Evolutionary conservation across 64 coral and sea anemone genomes (phyloP).

Genomic region (Pocillopora verrucosa): DNA sequence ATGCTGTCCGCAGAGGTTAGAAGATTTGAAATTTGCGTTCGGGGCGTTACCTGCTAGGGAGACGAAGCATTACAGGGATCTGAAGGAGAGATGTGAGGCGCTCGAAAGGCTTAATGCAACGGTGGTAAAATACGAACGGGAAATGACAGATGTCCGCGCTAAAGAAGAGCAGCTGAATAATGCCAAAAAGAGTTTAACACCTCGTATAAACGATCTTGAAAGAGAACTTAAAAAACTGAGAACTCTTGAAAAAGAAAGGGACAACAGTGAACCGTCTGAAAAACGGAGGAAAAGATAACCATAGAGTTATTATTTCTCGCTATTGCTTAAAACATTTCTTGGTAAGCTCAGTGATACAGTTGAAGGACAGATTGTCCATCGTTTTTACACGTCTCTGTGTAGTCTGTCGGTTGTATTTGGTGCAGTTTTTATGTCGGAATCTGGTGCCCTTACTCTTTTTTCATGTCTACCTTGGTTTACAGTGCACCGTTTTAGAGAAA

Average conservation of each 20-base stretch:
- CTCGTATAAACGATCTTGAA: conserved; percentile 64
- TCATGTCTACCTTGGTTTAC: too few relatives aligned
- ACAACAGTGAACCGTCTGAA: conserved; percentile 37
- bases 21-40: conserved; percentile 58
- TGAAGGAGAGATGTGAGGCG: conserved; percentile 11
- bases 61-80: conserved; percentile 17
- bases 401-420: too few relatives aligned
- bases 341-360: background rate
- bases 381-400: too few relatives aligned
- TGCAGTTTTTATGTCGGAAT: too few relatives aligned
- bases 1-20: conserved; percentile 49
- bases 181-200: conserved; percentile 35
- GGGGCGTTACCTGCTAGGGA: conserved; percentile 68
- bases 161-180: conserved; percentile 61
- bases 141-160: background rate
- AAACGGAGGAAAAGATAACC: conserved; percentile 57
- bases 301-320: background rate
- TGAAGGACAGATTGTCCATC: too few relatives aligned
- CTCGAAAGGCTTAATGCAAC: conserved; percentile 38
- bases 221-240: conserved; percentile 71
- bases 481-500: too few relatives aligned
- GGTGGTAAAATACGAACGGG: conserved; percentile 22
- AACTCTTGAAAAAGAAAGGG: conserved; percentile 25
- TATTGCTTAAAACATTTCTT: background rate
- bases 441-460: too few relatives aligned